phyloP scores from a whole-genome alignment of 2,888 invertebrate genomes.

The Amorpha juglandis region DNA sequence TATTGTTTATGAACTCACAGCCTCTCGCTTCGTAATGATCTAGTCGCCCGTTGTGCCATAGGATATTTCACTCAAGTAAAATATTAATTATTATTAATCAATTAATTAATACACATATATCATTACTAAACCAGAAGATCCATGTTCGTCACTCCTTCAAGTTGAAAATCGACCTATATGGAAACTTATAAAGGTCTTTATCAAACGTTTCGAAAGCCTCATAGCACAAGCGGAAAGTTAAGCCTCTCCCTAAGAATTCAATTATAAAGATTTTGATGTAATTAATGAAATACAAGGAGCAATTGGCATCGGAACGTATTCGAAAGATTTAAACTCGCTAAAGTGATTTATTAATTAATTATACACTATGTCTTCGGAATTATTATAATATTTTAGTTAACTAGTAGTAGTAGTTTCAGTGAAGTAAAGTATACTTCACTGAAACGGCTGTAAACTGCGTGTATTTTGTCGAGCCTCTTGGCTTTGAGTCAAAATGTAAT shows the following conservation, averaged over 20 bases:
- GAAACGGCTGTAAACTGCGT: neutral
- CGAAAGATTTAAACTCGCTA: neutral
- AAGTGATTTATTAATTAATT: conserved; percentile 17
- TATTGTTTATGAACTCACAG: too few species aligned
- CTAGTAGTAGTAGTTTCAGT: too few species aligned
- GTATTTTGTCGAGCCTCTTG: too few species aligned
- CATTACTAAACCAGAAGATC: neutral
- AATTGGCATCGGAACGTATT: conserved; percentile 14
- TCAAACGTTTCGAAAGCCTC: conserved; percentile 10
- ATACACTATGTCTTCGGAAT: neutral
- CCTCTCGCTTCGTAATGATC: too few species aligned
- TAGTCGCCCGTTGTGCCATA: too few species aligned
- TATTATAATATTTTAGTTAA: neutral
- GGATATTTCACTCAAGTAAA: too few species aligned
- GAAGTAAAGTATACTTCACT: too few species aligned
- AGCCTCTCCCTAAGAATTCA: conserved; percentile 8
- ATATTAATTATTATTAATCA: too few species aligned
- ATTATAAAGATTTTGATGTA: conserved; percentile 22
- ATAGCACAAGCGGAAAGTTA: conserved; percentile 8
- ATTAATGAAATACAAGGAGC: conserved; percentile 19
- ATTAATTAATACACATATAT: too few species aligned
- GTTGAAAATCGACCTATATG: conserved; percentile 4
- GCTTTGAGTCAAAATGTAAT: too few species aligned
- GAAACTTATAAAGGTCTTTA: conserved; percentile 25
- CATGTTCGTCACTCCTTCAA: neutral